These are phyloP conservation scores for Rhopalosiphum nymphaeae DNA, from an alignment of 2,888 invertebrate species.

Conservation along the genomic window DNA sequence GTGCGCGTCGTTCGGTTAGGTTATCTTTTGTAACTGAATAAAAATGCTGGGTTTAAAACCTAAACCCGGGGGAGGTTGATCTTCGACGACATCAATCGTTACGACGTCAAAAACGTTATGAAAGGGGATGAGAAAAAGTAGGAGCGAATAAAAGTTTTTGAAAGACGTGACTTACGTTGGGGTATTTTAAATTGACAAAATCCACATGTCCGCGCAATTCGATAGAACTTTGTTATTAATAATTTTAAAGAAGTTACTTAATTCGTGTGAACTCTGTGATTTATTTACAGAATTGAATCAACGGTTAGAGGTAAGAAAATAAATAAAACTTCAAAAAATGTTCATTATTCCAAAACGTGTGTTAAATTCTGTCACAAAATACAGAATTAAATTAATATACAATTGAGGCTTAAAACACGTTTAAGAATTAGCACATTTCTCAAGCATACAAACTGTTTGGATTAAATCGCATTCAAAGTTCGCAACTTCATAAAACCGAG, in stretches of 20 bases:
- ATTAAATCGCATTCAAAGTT: slow-evolving; percentile 31
- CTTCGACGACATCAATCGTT: slow-evolving; percentile 44
- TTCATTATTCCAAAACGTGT: neutral
- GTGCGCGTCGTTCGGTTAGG: neutral
- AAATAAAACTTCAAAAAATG: neutral
- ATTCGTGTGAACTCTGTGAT: neutral
- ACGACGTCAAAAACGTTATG: slow-evolving; percentile 47
- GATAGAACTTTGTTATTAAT: slow-evolving; percentile 12
- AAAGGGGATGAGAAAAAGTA: slow-evolving; percentile 25
- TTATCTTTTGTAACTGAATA: slow-evolving; percentile 48
- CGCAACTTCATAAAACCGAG: neutral
- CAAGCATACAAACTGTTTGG: slow-evolving; percentile 14
- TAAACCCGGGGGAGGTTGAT: slow-evolving; percentile 16
- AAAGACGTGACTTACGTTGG: slow-evolving; percentile 52
- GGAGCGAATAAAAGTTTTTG: slow-evolving; percentile 47
- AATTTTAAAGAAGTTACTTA: neutral
- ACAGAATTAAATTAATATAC: slow-evolving; percentile 24
- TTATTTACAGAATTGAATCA: neutral
- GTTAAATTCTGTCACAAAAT: neutral
- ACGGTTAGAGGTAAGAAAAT: neutral
- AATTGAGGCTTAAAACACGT: slow-evolving; percentile 22
- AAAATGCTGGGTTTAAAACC: slow-evolving; percentile 31
- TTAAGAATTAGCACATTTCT: slow-evolving; percentile 1
- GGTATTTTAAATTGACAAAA: slow-evolving; percentile 38
- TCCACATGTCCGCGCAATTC: neutral